Evolutionary conservation across 2,113 vertebrate species (phyloP).

Genomic region (Dipodomys spectabilis): DNA sequence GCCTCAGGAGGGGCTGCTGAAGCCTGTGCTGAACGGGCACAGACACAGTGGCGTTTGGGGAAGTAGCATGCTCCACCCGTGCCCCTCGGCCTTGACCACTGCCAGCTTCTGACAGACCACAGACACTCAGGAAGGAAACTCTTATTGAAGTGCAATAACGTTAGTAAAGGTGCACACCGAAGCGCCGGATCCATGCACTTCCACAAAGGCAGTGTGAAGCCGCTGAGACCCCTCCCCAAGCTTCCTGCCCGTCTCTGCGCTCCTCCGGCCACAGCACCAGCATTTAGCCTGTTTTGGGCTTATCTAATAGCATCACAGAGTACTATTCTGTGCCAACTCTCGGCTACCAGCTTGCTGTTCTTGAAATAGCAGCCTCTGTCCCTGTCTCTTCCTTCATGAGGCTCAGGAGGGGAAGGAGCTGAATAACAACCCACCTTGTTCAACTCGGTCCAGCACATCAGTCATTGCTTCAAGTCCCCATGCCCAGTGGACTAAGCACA

Average conservation of each 20-base stretch:
- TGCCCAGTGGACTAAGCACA: neutral
- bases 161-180: neutral
- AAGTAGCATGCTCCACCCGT: neutral
- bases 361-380: neutral
- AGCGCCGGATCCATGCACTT: neutral
- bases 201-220: neutral
- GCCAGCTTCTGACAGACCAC: neutral
- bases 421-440: neutral
- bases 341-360: neutral
- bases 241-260: neutral
- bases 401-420: neutral
- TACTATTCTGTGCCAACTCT: neutral
- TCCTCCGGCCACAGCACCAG: neutral
- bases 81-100: neutral
- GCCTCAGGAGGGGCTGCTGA: neutral
- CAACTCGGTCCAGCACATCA: neutral
- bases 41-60: neutral
- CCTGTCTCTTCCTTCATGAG: neutral
- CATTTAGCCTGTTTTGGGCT: neutral
- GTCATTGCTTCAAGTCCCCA: neutral
- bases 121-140: neutral
- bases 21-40: neutral
- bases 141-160: neutral
- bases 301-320: accelerated
- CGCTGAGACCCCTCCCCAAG: neutral